Evolutionary conservation across 2,797 vertebrate genomes (phyloP), one percentile per base, ranked within the genome.

Genomic region (Diplodus sargus): DNA sequence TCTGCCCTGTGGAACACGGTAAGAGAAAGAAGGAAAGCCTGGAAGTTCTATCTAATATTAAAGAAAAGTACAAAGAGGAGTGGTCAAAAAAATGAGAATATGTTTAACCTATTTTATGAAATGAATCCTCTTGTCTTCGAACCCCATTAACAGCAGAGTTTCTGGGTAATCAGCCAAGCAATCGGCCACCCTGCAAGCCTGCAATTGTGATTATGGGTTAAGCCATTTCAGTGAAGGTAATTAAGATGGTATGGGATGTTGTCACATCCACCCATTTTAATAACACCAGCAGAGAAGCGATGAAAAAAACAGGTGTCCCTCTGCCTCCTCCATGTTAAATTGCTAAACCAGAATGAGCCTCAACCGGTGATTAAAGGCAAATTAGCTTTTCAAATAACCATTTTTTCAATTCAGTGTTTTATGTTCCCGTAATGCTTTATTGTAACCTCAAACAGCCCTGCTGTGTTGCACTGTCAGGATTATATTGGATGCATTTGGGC

Each of bases 161-260:
- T 78, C 61, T 51, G 68, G 49, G 72, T 73, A 83, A 82, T 91
- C 80, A 90, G 22, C 79, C 47, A 52, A 68, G 62, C 28, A 10
- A 84, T 77, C 54, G 1, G 80, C 75, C 81, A 62, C 80, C 66
- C 75, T 74, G 79, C 74, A 34, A 83, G 81, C 70, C 74, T 83
- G 54, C 85, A 86, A 90, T 85, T 84, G 80, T 84, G 85, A 91
- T 92, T 88, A 81, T 82, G 63, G 80, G 82, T 84, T 88, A 67
- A 66, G 47, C 52, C 61, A 70, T 86, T 90, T 85, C 65, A 76
- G 81, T 67, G 48, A 86, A 81, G 81, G 78, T 84, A 90, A 92
- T 91, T 87, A 87, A 73, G 62, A 76, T 57, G 78, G 79, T 88
- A 63, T 67, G 73, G 67, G 79, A 63, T 47, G 79, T 75, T 79